Evolutionary conservation across 2,888 invertebrate species (phyloP), one percentile per base, ranked within the genome.

Genomic region (Drosophila colorata): DNA sequence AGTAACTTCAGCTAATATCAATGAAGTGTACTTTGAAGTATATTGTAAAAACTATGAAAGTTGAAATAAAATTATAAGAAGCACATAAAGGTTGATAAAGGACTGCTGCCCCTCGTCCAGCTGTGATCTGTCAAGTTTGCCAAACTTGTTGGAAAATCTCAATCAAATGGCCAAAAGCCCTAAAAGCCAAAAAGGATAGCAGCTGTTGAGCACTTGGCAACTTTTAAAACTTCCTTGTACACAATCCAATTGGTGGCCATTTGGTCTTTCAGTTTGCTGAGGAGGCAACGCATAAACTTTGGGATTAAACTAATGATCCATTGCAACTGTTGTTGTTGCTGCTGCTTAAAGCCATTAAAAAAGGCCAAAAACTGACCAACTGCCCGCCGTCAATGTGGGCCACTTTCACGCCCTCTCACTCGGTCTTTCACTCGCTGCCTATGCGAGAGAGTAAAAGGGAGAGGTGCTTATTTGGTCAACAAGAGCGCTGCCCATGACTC

Each of bases 271-370:
- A 35, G 16, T 16, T 52, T 38, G 14, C 16, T 6, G 37, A 43
- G 41, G 43, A 53, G 37, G 18, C 14, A 55, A 25, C 8, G 38
- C 37, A 25, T 18, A 58, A 52, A 52, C 40, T 58, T 67, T 25
- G 58, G 74, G 47, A 16, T 58, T 78, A 56, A 58, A 58, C 74
- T 68, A 73, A 74, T 78, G 74, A 73, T 58, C 51, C 38, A 49
- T 58, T 58, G 61, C 58, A 46, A 33, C 59, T 74, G 44, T 56
- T 58, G 43, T 49, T 74, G 44, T 37, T 55, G 43, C 14, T 55
- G 51, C 49, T 55, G 41, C 18, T 35, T 35, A 16, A 55, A 37
- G 43, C 20, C 52, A 48, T 60, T 55, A 38, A 20, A 58, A 38
- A 59, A 43, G 52, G 23, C 25, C 44, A 58, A 57, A 49, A 37